Conservation (phyloP, 2,888 invertebrate species). For the Trichacis sp. region DNA sequence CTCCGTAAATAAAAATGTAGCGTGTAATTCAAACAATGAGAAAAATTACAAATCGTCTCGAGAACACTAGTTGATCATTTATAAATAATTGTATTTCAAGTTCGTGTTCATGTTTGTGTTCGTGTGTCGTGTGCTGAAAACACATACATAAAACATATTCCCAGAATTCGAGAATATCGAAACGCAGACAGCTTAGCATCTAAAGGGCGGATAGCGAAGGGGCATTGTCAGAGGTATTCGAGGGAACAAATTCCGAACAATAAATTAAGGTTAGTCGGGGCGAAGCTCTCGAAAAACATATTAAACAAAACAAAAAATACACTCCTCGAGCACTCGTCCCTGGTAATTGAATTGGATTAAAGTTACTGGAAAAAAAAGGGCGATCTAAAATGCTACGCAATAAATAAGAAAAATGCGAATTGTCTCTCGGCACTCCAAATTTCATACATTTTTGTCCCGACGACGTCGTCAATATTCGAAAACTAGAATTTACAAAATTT, state of each 20-base stretch:
- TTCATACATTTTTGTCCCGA: not conserved
- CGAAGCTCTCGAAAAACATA: slow-evolving; percentile 18
- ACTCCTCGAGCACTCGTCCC: slow-evolving; percentile 23
- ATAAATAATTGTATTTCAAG: slow-evolving; percentile 7
- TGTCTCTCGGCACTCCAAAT: slow-evolving; percentile 15
- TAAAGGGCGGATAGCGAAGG: slow-evolving; percentile 35
- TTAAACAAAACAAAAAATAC: not conserved
- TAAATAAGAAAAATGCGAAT: slow-evolving; percentile 32
- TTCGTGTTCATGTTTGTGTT: slow-evolving; percentile 29
- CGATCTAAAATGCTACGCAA: slow-evolving; percentile 28
- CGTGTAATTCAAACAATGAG: slow-evolving; percentile 64
- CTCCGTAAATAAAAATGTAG: slow-evolving; percentile 64
- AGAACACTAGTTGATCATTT: slow-evolving; percentile 36
- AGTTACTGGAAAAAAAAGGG: slow-evolving; percentile 15
- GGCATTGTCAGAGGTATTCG: slow-evolving; percentile 34
- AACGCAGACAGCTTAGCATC: slow-evolving; percentile 47
- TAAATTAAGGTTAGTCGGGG: slow-evolving; percentile 63
- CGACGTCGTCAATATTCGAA: not conserved
- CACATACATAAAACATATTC: slow-evolving; percentile 65
- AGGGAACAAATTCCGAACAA: slow-evolving; percentile 54
- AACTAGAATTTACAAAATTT: not conserved
- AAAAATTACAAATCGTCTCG: slow-evolving; percentile 56
- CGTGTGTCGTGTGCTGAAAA: slow-evolving; percentile 60
- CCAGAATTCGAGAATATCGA: slow-evolving; percentile 57
- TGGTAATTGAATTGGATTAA: slow-evolving; percentile 23